Conservation (phyloP, 2,888 invertebrate genomes). For the Ophonus ardosiacus region DNA sequence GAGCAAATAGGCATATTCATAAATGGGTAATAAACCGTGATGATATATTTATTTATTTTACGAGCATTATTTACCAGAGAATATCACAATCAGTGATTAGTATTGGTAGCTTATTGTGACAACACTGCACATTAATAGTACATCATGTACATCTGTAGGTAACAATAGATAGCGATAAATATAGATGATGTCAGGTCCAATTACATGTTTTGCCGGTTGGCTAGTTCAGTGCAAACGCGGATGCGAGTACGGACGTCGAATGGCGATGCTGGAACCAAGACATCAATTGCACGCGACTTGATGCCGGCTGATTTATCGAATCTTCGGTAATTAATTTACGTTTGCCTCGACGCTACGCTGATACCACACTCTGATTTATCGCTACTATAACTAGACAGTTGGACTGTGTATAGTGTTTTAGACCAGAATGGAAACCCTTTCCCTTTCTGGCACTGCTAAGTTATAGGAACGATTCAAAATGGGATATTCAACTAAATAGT, state of each 20-base stretch:
- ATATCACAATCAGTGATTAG: too few relatives aligned
- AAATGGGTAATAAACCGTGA: too few relatives aligned
- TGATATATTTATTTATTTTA: too few relatives aligned
- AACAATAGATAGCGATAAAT: constrained; percentile 1
- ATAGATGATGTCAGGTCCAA: constrained; percentile 10
- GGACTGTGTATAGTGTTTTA: too few relatives aligned
- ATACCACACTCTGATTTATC: neutral
- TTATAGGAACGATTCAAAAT: too few relatives aligned
- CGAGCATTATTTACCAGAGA: too few relatives aligned
- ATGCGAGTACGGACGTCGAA: neutral
- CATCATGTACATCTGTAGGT: neutral
- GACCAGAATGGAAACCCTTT: too few relatives aligned
- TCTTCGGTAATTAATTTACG: constrained; percentile 37
- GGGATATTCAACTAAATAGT: too few relatives aligned
- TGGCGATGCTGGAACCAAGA: constrained; percentile 3
- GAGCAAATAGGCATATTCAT: too few relatives aligned
- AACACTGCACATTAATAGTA: too few relatives aligned
- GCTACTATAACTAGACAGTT: neutral
- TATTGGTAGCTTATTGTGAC: too few relatives aligned
- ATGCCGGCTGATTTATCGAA: constrained; percentile 26
- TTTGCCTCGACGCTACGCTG: neutral
- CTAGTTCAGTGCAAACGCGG: neutral
- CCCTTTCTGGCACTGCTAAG: too few relatives aligned
- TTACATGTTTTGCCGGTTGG: constrained; percentile 9
- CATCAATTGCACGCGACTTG: constrained; percentile 38